These are phyloP conservation scores for Microcebus jonahi DNA, from an alignment of 2,113 vertebrate genomes.

Conservation along the genomic window DNA sequence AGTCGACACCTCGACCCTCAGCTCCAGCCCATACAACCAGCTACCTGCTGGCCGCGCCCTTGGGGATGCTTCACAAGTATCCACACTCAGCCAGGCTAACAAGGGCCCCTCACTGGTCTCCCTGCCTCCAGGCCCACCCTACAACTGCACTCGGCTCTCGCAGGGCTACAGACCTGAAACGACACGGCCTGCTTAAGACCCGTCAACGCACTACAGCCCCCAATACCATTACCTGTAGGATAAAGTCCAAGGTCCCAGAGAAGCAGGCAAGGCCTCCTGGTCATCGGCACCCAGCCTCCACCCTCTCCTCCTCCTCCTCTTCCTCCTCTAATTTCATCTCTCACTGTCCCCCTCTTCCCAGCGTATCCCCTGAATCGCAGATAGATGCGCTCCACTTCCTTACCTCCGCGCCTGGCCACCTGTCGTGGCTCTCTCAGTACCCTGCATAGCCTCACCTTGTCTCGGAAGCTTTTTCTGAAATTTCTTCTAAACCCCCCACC, in stretches of 20 bases:
- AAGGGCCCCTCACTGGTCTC: neutral
- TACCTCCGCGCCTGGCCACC: neutral
- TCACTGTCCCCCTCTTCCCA: too few species aligned
- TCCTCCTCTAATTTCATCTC: neutral
- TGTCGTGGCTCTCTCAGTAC: rapidly evolving
- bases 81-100: neutral
- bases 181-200: neutral
- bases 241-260: neutral
- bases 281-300: rapidly evolving
- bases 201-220: neutral
- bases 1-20: neutral
- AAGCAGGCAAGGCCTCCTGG: neutral
- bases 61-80: neutral
- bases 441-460: neutral
- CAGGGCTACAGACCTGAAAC: neutral
- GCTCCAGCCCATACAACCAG: neutral
- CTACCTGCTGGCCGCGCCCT: neutral
- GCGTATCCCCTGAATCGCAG: neutral
- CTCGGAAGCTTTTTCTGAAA: neutral
- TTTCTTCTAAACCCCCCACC: neutral
- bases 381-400: rapidly evolving
- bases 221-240: neutral
- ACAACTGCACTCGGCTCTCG: rapidly evolving
- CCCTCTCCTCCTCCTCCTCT: neutral
- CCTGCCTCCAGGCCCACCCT: neutral